These are phyloP conservation scores for Stichopus chloronotus DNA, from an alignment of 35 echinoderm and acorn worm species.

Conservation along the genomic window DNA sequence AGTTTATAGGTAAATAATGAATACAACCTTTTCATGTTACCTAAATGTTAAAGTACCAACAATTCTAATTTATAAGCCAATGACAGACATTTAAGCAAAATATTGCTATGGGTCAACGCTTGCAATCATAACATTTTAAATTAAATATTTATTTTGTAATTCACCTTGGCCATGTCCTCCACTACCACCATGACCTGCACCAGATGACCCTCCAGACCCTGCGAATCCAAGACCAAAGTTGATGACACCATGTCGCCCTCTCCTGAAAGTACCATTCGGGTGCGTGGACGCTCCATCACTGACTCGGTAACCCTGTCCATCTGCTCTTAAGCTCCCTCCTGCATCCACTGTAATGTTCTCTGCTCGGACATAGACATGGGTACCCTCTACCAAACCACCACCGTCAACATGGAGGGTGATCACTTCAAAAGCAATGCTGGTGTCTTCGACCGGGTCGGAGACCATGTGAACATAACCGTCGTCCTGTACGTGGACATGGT, in stretches of 20 bases:
- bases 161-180: constrained; percentile 85
- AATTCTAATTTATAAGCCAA: too few species aligned
- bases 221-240: constrained; percentile 76
- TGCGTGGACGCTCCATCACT: constrained; percentile 56
- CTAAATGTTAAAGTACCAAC: too few species aligned
- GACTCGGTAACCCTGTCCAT: constrained; percentile 74
- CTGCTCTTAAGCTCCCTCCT: constrained; percentile 71
- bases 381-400: constrained; percentile 84
- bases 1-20: too few species aligned
- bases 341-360: constrained; percentile 90
- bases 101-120: too few species aligned
- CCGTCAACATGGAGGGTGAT: constrained; percentile 77
- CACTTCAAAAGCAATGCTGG: constrained; percentile 72
- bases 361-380: constrained; percentile 79
- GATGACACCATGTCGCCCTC: constrained; percentile 86
- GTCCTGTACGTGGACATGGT: constrained; percentile 79
- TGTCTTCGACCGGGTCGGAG: constrained; percentile 78
- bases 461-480: constrained; percentile 91
- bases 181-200: constrained; percentile 89
- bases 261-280: constrained; percentile 69
- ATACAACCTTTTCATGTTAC: too few species aligned
- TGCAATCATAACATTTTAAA: too few species aligned
- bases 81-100: too few species aligned
- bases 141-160: not conserved
- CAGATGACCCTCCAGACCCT: constrained; percentile 51